phyloP scores from a whole-genome alignment of 2,888 invertebrate genomes.

The Ophion ventricosus region DNA sequence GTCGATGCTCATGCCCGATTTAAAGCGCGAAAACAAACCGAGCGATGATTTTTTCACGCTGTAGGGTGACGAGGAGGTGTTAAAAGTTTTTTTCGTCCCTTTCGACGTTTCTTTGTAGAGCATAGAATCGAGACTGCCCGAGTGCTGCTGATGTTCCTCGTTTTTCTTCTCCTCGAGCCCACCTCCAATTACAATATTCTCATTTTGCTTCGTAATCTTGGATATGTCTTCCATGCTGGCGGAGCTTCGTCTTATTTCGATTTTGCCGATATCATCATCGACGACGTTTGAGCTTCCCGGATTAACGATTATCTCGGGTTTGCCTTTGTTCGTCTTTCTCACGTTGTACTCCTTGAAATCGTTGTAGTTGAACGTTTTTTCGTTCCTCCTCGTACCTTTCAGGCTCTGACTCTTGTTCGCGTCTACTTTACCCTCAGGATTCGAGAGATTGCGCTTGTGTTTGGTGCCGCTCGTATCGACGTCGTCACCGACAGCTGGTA shows the following conservation, averaged over 20 bases:
- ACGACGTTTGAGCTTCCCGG: constrained; percentile 73
- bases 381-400: constrained; percentile 62
- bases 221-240: constrained; percentile 82
- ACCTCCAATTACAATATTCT: constrained; percentile 73
- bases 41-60: constrained; percentile 78
- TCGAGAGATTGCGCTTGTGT: constrained; percentile 78
- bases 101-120: constrained; percentile 77
- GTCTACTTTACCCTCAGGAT: constrained; percentile 77
- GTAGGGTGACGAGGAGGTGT: constrained; percentile 71
- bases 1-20: constrained; percentile 81
- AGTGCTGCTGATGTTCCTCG: constrained; percentile 77
- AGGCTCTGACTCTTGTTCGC: constrained; percentile 49
- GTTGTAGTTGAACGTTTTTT: constrained; percentile 68
- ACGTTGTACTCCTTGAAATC: constrained; percentile 78
- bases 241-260: constrained; percentile 81
- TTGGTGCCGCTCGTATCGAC: constrained; percentile 68
- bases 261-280: constrained; percentile 75
- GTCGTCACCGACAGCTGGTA: constrained; percentile 70
- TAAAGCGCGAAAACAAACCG: constrained; percentile 79
- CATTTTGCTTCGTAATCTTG: constrained; percentile 80
- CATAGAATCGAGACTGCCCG: constrained; percentile 81
- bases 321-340: constrained; percentile 65
- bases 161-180: constrained; percentile 77
- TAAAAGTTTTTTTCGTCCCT: constrained; percentile 70
- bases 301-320: constrained; percentile 78